Evolutionary conservation across 2,113 vertebrate species (phyloP), one percentile per base, ranked within the genome.

Genomic region (Ifrita kowaldi): DNA sequence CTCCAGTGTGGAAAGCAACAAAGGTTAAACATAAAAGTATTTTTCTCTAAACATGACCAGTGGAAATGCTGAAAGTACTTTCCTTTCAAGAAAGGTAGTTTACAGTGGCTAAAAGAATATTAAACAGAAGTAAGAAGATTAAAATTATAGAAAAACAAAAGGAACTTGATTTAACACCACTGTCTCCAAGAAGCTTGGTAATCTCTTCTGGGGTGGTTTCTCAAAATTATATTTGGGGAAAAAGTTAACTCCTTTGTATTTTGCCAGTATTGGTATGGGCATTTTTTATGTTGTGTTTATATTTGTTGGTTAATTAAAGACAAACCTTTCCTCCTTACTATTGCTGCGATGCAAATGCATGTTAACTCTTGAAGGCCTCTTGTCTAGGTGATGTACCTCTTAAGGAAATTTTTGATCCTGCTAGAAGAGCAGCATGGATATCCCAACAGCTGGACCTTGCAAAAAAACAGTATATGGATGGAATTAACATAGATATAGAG

Each of bases 401-500:
- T 49, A 87, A 97, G 63, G 87, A 98, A 78, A 97, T 99, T 35
- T 96, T 98, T 95, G 98, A 99, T 95, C 98, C 97, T 78, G 79
- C 74, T 50, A 98, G 98, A 91, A 98, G 99, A 97, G 97, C 97
- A n/a, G 95, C 94, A 0, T 99, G 99, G 99, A 98, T 99, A 97
- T 96, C 90, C 35, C 97, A 98, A 35, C 98, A 99, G 82, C 94
- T 99, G 76, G 81, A 97, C 35, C 96, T 99, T 96, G 99, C 99
- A 50, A 99, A 99, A 98, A 97, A 53, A 4, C 99, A 99, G 83
- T 98, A 99, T 79, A 99, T 99, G 99, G 99, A 99, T 95, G 99
- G 99, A 69, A 99, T 99, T 97, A 99, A 99, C 97, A 89, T 99
- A 71, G 99, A 99, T 93, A 98, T 99, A 95, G 99, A 99, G 82